A percentile compares a stretch with the other conserved stretches of the same genome.
phyloP scores from a whole-genome alignment of 2,797 vertebrate genomes.

The Molothrus aeneus region DNA sequence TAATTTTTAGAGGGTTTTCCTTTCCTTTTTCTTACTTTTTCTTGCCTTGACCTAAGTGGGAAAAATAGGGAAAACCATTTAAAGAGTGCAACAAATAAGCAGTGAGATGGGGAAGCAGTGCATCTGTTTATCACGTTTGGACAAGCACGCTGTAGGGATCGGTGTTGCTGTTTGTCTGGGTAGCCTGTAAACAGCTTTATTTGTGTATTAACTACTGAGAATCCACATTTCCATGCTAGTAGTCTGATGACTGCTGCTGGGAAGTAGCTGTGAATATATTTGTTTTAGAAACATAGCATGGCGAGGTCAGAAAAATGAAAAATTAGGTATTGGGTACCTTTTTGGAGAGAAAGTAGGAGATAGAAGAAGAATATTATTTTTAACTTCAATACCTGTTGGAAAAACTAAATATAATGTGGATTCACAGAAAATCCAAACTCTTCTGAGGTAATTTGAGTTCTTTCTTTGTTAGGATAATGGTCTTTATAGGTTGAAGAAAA shows the following conservation, averaged over 20 bases:
- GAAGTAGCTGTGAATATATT: constrained; percentile 8
- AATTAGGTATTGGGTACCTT: not conserved
- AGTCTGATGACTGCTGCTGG: not conserved
- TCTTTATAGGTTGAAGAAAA: not conserved
- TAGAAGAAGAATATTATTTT: not conserved
- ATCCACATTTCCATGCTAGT: not conserved
- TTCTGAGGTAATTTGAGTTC: not conserved
- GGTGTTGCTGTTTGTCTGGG: not conserved
- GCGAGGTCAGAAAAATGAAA: not conserved
- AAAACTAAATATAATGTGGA: not conserved
- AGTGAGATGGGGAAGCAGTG: not conserved
- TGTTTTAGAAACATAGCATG: not conserved
- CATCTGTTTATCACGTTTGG: not conserved
- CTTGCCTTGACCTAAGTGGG: not conserved
- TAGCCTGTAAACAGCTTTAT: constrained; percentile 6
- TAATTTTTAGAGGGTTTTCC: not conserved
- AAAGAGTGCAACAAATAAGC: not conserved
- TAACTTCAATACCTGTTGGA: not conserved
- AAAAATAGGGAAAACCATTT: not conserved
- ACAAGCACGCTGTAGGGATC: not conserved
- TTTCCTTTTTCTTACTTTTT: not conserved
- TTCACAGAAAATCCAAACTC: not conserved
- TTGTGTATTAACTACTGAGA: not conserved
- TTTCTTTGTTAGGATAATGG: not conserved
- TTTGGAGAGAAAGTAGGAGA: not conserved